Percentiles rank a stretch among this genome's conserved stretches.
Evolutionary conservation across 2,113 vertebrate species (phyloP).

Genomic region (Pterocles orientalis): DNA sequence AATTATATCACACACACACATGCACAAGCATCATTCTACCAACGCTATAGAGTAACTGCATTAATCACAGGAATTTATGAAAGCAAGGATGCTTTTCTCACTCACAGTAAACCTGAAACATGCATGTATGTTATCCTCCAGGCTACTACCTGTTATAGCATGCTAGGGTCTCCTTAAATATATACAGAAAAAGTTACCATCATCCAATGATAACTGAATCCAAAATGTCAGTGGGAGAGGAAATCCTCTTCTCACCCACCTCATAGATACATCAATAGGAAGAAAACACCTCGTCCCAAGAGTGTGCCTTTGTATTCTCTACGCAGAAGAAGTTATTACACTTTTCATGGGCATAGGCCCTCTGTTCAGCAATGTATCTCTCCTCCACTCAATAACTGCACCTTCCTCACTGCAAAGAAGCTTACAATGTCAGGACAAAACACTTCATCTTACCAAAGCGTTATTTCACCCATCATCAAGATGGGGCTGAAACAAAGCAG

Average conservation of each 20-base stretch:
- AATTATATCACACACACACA: background rate
- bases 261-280: background rate
- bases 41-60: background rate
- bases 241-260: background rate
- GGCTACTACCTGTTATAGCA: background rate
- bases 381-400: background rate
- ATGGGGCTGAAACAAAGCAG: background rate
- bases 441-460: background rate
- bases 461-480: background rate
- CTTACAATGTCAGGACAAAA: background rate
- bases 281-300: background rate
- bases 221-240: background rate
- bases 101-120: background rate
- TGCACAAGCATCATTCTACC: background rate
- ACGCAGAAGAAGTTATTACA: background rate
- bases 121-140: background rate
- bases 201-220: background rate
- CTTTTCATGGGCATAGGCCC: background rate
- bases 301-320: background rate
- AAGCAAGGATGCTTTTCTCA: background rate
- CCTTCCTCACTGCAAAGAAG: background rate
- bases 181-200: background rate
- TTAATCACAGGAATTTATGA: background rate
- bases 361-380: background rate
- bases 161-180: background rate